Evolutionary conservation across 2,113 vertebrate species (phyloP).

Genomic region (Gymnorhina tibicen): DNA sequence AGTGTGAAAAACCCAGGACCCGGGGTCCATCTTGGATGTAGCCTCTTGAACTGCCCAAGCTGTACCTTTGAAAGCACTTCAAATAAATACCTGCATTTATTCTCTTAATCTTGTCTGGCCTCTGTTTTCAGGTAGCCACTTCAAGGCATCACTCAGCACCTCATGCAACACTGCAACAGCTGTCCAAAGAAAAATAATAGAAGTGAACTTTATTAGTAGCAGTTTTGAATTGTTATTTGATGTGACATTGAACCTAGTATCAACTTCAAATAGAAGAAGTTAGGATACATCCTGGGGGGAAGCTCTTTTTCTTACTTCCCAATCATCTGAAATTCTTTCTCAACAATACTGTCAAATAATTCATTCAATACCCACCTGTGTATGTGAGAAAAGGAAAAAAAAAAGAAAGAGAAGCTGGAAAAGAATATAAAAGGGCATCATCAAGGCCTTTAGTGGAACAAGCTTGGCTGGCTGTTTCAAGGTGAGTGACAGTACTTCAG

Average conservation of each 20-base stretch:
- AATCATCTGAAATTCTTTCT: neutral
- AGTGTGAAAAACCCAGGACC: too few species aligned
- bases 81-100: too few species aligned
- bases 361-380: neutral
- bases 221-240: neutral
- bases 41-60: too few species aligned
- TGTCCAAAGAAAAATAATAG: neutral
- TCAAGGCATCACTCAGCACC: neutral
- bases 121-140: too few species aligned
- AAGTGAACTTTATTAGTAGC: neutral
- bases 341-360: neutral
- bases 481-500: slow-evolving; percentile 28
- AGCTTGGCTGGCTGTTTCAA: slow-evolving; percentile 10
- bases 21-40: too few species aligned
- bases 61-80: too few species aligned
- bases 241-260: neutral
- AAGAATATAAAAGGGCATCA: neutral
- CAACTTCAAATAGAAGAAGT: neutral
- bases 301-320: neutral
- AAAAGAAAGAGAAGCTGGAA: neutral
- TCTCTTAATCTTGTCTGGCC: too few species aligned
- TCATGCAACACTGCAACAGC: neutral
- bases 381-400: neutral
- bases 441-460: neutral
- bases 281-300: neutral